Evolutionary conservation across 2,888 invertebrate species (phyloP), one percentile per base, ranked within the genome.

Genomic region (Eupithecia insigniata): DNA sequence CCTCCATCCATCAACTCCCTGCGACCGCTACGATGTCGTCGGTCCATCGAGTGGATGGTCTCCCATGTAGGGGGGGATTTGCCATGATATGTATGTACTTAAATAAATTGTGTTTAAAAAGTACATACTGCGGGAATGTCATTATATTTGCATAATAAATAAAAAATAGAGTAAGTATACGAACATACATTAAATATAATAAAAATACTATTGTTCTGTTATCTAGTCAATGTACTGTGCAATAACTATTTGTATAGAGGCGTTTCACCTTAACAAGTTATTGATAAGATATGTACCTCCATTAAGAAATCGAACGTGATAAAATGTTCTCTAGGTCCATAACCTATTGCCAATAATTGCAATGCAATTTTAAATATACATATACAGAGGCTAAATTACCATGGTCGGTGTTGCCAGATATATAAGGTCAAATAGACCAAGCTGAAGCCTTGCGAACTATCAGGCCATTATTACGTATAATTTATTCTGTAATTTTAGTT

Each of bases 281-380:
- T 55, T 55, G 55, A 22, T 51, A 46, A 51, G 51, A 51, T 55
- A 30, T 16, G 30, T 60, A 60, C 18, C n/a, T n/a, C n/a, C n/a
- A n/a, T 62, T 72, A 60, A 61, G 66, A 66, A 71, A 61, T 22
- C 14, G 58, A 55, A 73, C 58, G 66, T 71, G 69, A 66, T 34
- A 43, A 8, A 70, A 58, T 70, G 36, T 58, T 64, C 34, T 61
- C 18, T 22, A 60, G 68, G 51, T 64, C 55, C n/a, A 30, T 67
- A 22, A 36, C 14, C 39, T 58, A 18, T 36, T 60, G 30, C 30
- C 30, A 60, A 55, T 55, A 30, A 60, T 62, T 62, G 62, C 34
- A 34, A 61, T 30, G 16, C 60, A 60, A 32, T 60, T 60, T 60
- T 60, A 32, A 55, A 55, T 26, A 55, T 14, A 26, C 5, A 51